Base-by-base conservation (phyloP, 2,113 vertebrate species). In the Falco punctatus region DNA sequence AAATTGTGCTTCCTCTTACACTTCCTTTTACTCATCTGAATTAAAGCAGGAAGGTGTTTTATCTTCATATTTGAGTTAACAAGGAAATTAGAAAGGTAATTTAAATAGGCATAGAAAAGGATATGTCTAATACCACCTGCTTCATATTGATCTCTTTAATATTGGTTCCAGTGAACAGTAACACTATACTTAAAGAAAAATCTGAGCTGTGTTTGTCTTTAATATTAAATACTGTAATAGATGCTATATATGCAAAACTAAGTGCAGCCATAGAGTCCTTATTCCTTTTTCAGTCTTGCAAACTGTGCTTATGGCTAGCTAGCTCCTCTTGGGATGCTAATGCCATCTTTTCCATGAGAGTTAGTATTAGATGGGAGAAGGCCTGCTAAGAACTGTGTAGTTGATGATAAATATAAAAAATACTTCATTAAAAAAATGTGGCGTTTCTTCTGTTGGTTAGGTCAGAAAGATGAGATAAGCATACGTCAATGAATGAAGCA, bases 11-110 rank as follows among this genome's bases (percentile, higher is more conserved):
- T 62, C 12, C 13, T 78, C 4, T 79, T 46, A 21, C 2, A 11
- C 2, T 82, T 48, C 15, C 3, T 67, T 64, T 72, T 20, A 48
- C 8, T 8, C 0, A 0, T 4, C 4, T 28, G 19, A 85, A 8
- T 38, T 74, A 48, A 61, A 82, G 8, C 9, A 87, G 19, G 9
- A 30, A 77, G n/a, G 3, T 48, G 17, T 84, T 64, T 73, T 38
- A 11, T 64, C 15, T 69, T 64, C 33, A 28, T 7, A 10, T 69
- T 48, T 67, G 35, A 40, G 24, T 71, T 64, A 46, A 18, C 12
- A 48, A 72, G 44, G 32, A 35, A 75, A 61, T 18, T n/a, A 59
- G 28, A 46, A 51, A 51, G 28, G 28, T 48, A 69, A 57, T 30
- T 70, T 64, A 42, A 65, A 64, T 24, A 55, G 16, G 15, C 6